A percentile compares a stretch with the other conserved stretches of the same genome.
Conservation (phyloP, 2,888 invertebrate genomes). For the Raillietiella orientalis region DNA sequence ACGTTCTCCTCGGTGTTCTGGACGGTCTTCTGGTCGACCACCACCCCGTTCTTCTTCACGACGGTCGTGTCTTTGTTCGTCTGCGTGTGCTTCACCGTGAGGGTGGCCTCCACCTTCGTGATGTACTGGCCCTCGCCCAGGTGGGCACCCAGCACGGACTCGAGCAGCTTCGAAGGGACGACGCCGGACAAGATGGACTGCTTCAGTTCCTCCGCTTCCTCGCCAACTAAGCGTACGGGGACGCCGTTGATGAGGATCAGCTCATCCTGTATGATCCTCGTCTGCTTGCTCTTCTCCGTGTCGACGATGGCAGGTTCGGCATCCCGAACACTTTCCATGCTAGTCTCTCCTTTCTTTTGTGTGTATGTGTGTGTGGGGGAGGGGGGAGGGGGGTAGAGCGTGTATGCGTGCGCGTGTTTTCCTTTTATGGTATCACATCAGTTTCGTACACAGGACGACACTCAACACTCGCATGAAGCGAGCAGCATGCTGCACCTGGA, state of each 20-base stretch:
- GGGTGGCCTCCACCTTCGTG: constrained; percentile 26
- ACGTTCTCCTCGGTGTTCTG: constrained; percentile 35
- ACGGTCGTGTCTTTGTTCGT: constrained; percentile 34
- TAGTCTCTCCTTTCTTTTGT: too few relatives aligned
- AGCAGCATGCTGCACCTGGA: too few relatives aligned
- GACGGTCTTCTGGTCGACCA: constrained; percentile 30
- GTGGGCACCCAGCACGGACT: constrained; percentile 28
- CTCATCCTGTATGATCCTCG: constrained; percentile 33
- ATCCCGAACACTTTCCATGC: too few relatives aligned
- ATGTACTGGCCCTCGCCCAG: constrained; percentile 19
- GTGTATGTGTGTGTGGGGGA: too few relatives aligned
- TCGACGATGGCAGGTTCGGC: too few relatives aligned
- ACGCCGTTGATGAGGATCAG: constrained; percentile 32
- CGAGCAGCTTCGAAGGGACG: constrained; percentile 27
- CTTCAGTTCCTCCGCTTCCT: constrained; percentile 29
- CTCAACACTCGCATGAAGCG: too few relatives aligned
- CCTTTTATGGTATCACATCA: too few relatives aligned
- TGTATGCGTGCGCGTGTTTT: too few relatives aligned
- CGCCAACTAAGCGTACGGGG: constrained; percentile 27
- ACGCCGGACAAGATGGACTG: constrained; percentile 26
- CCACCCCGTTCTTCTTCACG: constrained; percentile 22
- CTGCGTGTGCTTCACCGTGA: constrained; percentile 32
- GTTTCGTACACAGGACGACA: too few relatives aligned
- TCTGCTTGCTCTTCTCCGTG: too few relatives aligned
- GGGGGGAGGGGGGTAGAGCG: too few relatives aligned